phyloP scores from a whole-genome alignment of 1,140 invertebrate genomes.

The Triops longicaudatus region DNA sequence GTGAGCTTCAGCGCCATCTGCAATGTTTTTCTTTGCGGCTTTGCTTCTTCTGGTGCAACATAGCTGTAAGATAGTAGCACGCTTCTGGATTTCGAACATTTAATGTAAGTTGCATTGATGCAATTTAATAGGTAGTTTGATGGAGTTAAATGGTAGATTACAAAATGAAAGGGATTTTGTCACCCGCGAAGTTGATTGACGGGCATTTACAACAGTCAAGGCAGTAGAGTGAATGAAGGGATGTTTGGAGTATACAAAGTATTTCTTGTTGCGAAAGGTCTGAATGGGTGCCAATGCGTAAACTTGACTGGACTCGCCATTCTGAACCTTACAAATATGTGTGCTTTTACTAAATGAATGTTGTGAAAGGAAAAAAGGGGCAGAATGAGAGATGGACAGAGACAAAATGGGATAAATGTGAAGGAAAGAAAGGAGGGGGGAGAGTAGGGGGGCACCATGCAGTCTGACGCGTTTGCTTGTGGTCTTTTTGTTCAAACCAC shows the following conservation, averaged over 20 bases:
- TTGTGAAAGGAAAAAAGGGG: not conserved
- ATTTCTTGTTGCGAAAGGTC: not conserved
- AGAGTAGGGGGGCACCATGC: not conserved
- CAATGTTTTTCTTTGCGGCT: not conserved
- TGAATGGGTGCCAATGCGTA: not conserved
- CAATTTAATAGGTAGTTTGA: too few species aligned
- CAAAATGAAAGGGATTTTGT: too few species aligned
- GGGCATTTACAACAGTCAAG: too few species aligned
- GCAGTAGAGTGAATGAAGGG: not conserved
- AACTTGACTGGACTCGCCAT: not conserved
- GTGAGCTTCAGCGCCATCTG: not conserved
- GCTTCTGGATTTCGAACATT: too few species aligned
- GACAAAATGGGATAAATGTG: too few species aligned
- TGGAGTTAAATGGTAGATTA: too few species aligned
- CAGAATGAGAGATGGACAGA: not conserved
- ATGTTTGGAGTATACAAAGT: too few species aligned
- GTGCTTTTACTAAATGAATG: not conserved
- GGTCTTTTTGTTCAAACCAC: not conserved
- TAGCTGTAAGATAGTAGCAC: too few species aligned
- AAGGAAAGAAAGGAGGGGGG: not conserved
- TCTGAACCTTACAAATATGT: not conserved
- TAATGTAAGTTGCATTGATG: too few species aligned
- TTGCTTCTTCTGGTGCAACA: not conserved
- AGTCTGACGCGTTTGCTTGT: not conserved
- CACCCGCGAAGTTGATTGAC: too few species aligned